Evolutionary conservation across 2,797 vertebrate species (phyloP).

Genomic region (Esox lucius): DNA sequence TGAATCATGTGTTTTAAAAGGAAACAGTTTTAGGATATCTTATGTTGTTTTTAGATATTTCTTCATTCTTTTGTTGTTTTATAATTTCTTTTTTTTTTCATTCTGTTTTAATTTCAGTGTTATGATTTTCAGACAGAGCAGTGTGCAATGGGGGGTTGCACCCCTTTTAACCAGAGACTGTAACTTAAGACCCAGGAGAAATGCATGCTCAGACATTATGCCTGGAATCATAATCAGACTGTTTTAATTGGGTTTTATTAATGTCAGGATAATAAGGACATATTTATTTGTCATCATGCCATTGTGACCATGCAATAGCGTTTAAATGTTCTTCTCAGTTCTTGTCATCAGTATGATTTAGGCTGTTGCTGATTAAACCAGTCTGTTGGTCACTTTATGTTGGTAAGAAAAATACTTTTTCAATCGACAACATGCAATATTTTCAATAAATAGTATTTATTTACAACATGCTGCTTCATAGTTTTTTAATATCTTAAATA

Average conservation of each 20-base stretch:
- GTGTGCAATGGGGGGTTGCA: slow-evolving; percentile 56
- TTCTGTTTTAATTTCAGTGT: slow-evolving; percentile 47
- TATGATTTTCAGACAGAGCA: slow-evolving; percentile 55
- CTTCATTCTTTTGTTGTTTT: slow-evolving; percentile 39
- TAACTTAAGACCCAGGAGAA: slow-evolving; percentile 6
- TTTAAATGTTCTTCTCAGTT: slow-evolving; percentile 46
- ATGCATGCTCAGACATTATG: slow-evolving; percentile 27
- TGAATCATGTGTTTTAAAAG: slow-evolving; percentile 5
- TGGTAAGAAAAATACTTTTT: slow-evolving; percentile 54
- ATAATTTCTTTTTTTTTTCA: slow-evolving; percentile 22
- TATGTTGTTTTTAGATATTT: slow-evolving; percentile 28
- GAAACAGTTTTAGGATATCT: slow-evolving; percentile 17
- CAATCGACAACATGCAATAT: slow-evolving; percentile 70
- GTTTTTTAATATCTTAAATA: slow-evolving; percentile 27
- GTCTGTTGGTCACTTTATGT: slow-evolving; percentile 20
- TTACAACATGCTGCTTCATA: slow-evolving; percentile 53
- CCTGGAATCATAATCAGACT: slow-evolving; percentile 32
- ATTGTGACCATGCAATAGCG: slow-evolving; percentile 20
- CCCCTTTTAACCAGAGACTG: slow-evolving; percentile 27
- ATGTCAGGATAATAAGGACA: slow-evolving; percentile 37
- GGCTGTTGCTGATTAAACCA: slow-evolving; percentile 24
- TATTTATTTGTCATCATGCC: neutral
- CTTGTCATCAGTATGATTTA: slow-evolving; percentile 23
- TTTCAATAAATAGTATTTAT: slow-evolving; percentile 82
- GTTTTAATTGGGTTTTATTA: slow-evolving; percentile 41